Conservation (phyloP, 2,113 vertebrate species). For the Engraulis encrasicolus region DNA sequence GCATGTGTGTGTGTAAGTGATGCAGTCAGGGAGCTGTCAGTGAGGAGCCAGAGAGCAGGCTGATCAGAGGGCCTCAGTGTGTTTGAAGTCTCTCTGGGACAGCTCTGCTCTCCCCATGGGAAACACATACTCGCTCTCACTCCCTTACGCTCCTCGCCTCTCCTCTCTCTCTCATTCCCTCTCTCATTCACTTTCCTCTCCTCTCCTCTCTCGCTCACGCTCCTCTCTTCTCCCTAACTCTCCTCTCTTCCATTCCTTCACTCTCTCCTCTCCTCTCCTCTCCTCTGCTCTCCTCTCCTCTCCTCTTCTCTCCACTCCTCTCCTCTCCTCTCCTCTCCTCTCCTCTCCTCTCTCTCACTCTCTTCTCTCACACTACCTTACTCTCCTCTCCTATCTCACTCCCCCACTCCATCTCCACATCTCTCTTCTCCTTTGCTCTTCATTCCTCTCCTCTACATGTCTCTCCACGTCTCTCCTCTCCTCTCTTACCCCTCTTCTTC, state of each 20-base stretch:
- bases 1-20: constrained; percentile 67
- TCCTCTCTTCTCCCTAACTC: not conserved
- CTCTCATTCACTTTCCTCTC: not conserved
- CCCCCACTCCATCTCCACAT: no score
- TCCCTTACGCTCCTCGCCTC: constrained; percentile 48
- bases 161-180: constrained; percentile 42
- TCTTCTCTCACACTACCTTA: constrained; percentile 18
- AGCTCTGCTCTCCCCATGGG: constrained; percentile 67
- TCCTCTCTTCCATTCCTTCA: no score
- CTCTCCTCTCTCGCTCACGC: not conserved
- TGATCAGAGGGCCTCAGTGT: constrained; percentile 70
- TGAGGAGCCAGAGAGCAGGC: constrained; percentile 61
- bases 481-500: not conserved
- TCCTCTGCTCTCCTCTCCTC: constrained; percentile 48
- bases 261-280: not conserved
- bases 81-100: constrained; percentile 78
- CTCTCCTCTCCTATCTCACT: no score
- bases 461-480: not conserved
- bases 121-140: constrained; percentile 53
- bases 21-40: constrained; percentile 73
- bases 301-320: not conserved
- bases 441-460: no score
- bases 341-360: not conserved
- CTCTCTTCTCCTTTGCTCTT: no score
- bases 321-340: not conserved